phyloP scores from a whole-genome alignment of 1,140 invertebrate species.

The Drosophila persimilis region DNA sequence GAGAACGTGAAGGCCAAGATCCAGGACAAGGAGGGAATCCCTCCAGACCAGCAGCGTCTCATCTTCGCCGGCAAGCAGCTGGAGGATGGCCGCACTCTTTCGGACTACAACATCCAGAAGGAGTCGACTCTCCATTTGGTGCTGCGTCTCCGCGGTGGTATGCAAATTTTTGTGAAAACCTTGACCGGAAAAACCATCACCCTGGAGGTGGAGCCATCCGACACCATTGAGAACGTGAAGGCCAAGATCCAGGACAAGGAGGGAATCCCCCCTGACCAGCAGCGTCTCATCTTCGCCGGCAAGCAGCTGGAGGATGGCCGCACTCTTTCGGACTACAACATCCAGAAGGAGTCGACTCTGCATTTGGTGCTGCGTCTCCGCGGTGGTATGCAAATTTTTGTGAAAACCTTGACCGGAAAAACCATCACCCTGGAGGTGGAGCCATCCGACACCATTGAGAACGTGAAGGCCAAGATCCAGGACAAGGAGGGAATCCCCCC shows the following conservation, averaged over 20 bases:
- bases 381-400: conserved; percentile 92
- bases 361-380: conserved; percentile 93
- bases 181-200: conserved; percentile 92
- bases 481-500: conserved; percentile 90
- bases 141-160: too few species aligned
- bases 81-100: too few species aligned
- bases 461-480: conserved; percentile 92
- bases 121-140: too few species aligned
- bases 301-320: conserved; percentile 92
- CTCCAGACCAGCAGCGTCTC: too few species aligned
- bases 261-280: conserved; percentile 90
- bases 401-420: conserved; percentile 92
- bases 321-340: conserved; percentile 92
- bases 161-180: too few species aligned
- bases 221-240: conserved; percentile 93
- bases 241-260: conserved; percentile 91
- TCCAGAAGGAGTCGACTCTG: conserved; percentile 95
- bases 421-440: conserved; percentile 93
- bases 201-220: conserved; percentile 90
- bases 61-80: too few species aligned
- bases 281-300: conserved; percentile 90
- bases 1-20: too few species aligned
- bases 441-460: conserved; percentile 91
- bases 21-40: too few species aligned
- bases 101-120: too few species aligned